Percentiles rank a stretch among this genome's conserved stretches.
These are phyloP conservation scores for Oscheius sp. DNA, from an alignment of 2,888 invertebrate genomes.

Conservation along the genomic window DNA sequence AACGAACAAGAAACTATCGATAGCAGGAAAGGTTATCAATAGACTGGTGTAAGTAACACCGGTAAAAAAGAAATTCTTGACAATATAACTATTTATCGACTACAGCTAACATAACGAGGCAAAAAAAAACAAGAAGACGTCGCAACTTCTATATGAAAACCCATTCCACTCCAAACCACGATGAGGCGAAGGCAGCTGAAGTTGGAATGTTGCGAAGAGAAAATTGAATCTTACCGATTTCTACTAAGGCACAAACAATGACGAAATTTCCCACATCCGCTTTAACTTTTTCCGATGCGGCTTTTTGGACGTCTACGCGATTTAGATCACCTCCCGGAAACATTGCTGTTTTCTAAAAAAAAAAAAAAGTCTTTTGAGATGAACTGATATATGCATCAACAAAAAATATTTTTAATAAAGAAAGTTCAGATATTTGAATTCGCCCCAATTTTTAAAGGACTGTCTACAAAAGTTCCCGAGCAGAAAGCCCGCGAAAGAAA, in stretches of 20 bases:
- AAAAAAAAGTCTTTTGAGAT: no score
- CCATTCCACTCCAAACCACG: slow-evolving; percentile 32
- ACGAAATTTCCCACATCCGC: slow-evolving; percentile 53
- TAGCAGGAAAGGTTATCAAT: not conserved
- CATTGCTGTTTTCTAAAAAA: slow-evolving; percentile 7
- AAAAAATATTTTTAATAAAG: no score
- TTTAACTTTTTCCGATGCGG: slow-evolving; percentile 45
- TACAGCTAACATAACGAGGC: slow-evolving; percentile 5
- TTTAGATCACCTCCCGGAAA: slow-evolving; percentile 30
- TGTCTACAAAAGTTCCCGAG: no score
- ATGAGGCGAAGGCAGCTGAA: slow-evolving; percentile 26
- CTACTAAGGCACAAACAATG: slow-evolving; percentile 44
- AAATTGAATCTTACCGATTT: slow-evolving; percentile 40
- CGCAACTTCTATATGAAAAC: not conserved
- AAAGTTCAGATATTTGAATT: no score
- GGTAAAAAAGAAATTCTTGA: slow-evolving; percentile 33
- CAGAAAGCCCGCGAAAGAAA: no score
- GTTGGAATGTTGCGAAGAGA: not conserved
- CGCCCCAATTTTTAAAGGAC: no score
- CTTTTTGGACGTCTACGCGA: slow-evolving; percentile 37
- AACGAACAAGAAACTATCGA: not conserved
- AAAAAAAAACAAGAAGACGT: not conserved
- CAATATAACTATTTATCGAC: not conserved
- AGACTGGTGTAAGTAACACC: not conserved
- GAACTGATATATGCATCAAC: no score